phyloP scores from a whole-genome alignment of 1,140 invertebrate species.

The Chrysopa pallens region DNA sequence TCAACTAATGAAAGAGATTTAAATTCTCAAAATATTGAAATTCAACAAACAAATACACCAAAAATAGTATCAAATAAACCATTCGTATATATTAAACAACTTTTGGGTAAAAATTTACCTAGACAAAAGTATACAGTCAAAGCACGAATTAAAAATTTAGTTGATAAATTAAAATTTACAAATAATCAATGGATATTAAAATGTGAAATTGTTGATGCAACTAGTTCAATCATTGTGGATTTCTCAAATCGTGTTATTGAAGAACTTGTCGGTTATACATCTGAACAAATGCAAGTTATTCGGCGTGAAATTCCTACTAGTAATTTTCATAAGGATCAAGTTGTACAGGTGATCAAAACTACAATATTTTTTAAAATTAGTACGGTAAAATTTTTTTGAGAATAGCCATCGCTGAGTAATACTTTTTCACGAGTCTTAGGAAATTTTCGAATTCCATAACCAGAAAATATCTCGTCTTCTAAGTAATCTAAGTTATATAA shows the following conservation, averaged over 20 bases:
- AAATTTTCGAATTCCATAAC: too few species aligned
- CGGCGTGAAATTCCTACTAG: not conserved
- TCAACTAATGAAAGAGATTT: not conserved
- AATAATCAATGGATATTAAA: not conserved
- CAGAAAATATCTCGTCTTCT: too few species aligned
- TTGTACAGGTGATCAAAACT: not conserved
- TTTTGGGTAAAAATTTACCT: not conserved
- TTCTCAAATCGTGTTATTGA: not conserved
- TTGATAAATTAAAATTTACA: not conserved
- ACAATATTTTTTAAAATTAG: too few species aligned
- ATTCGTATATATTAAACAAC: not conserved
- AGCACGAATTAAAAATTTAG: not conserved
- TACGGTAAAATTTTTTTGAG: too few species aligned
- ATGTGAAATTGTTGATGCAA: not conserved
- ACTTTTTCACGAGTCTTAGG: too few species aligned
- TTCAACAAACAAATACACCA: not conserved
- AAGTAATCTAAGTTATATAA: too few species aligned
- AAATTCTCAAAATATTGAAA: not conserved
- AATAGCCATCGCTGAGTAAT: too few species aligned
- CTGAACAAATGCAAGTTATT: not conserved
- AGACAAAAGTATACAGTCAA: not conserved
- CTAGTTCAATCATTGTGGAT: not conserved
- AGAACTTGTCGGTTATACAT: not conserved
- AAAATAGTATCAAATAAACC: not conserved
- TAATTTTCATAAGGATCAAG: not conserved